Evolutionary conservation across 2,113 vertebrate species (phyloP).

Genomic region (Sarotherodon lohbergeri): DNA sequence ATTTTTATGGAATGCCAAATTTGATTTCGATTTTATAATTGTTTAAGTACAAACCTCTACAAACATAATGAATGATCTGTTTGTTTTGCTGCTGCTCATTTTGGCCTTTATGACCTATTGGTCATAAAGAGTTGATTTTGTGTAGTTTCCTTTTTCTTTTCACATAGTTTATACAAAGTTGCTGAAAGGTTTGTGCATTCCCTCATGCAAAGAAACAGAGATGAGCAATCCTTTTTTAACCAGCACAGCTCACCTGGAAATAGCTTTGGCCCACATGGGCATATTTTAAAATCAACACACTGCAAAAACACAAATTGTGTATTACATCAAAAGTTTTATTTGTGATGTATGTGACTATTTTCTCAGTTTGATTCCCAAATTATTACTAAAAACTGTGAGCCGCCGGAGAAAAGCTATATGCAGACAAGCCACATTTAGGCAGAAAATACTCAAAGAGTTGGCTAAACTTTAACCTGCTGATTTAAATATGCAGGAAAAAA

Average conservation of each 20-base stretch:
- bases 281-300: background rate
- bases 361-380: background rate
- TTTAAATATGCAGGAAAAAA: background rate
- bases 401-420: background rate
- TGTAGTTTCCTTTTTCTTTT: background rate
- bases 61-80: background rate
- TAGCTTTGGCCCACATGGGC: background rate
- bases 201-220: background rate
- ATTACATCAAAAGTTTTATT: background rate
- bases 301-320: background rate
- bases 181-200: accelerated
- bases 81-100: background rate
- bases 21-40: background rate
- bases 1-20: background rate
- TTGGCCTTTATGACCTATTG: background rate
- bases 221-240: background rate
- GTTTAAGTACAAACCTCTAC: background rate
- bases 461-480: background rate
- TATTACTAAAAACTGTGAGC: background rate
- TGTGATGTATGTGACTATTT: background rate
- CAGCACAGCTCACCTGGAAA: background rate
- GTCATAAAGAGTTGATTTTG: background rate
- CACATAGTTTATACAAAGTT: background rate
- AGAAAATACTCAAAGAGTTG: background rate
- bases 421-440: background rate